Conservation (phyloP, 2,888 invertebrate species). For the Hydroisotoma schaefferi region DNA sequence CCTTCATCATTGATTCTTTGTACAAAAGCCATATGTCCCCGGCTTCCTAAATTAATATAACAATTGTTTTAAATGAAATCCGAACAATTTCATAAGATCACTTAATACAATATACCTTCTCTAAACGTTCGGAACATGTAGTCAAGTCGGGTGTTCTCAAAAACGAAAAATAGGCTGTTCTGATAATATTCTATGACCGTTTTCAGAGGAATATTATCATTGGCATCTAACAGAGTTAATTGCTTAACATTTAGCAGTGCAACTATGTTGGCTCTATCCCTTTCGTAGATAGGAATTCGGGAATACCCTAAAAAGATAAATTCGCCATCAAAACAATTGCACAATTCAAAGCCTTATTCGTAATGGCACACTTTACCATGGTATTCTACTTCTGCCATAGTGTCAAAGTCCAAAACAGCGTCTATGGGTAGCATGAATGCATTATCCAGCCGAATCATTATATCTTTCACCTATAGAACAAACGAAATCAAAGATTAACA, state of each 20-base stretch:
- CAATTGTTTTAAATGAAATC: background rate
- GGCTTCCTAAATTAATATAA: constrained; percentile 59
- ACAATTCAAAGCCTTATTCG: background rate
- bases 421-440: constrained; percentile 90
- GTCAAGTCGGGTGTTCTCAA: constrained; percentile 91
- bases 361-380: constrained; percentile 60
- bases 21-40: constrained; percentile 94
- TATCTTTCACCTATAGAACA: constrained; percentile 16
- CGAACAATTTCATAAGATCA: background rate
- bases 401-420: constrained; percentile 88
- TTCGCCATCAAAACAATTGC: too few relatives aligned
- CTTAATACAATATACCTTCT: constrained; percentile 63
- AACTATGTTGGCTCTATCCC: constrained; percentile 75
- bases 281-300: constrained; percentile 89
- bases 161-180: constrained; percentile 92
- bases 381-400: constrained; percentile 93
- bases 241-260: constrained; percentile 96
- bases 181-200: constrained; percentile 95
- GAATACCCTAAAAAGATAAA: constrained; percentile 74
- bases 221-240: constrained; percentile 96
- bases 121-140: constrained; percentile 96
- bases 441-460: constrained; percentile 20
- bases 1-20: constrained; percentile 89
- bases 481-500: background rate
- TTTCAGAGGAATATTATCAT: constrained; percentile 92